A percentile compares a stretch with the other conserved stretches of the same genome.
These are phyloP conservation scores for Pseudomyrmex flavicornis DNA, from an alignment of 1,140 invertebrate genomes.

Conservation along the genomic window DNA sequence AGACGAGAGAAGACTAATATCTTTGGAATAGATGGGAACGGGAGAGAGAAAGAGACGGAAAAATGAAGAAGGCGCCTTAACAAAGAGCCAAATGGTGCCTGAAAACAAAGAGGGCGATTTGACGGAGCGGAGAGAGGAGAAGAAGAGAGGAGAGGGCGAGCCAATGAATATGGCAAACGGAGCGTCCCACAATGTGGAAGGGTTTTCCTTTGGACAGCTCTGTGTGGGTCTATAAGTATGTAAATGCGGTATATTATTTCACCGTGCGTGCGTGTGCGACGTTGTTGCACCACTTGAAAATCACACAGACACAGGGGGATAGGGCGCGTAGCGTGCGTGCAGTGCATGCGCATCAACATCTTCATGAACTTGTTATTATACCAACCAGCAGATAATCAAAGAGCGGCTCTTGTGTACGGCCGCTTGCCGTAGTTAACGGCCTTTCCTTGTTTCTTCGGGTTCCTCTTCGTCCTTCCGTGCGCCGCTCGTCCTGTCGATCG, in stretches of 20 bases:
- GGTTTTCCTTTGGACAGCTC: constrained; percentile 69
- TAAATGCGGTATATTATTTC: constrained; percentile 81
- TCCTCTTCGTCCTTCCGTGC: constrained; percentile 35
- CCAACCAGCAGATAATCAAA: constrained; percentile 83
- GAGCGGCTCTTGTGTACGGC: constrained; percentile 77
- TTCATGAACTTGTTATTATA: constrained; percentile 84
- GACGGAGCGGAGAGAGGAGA: background rate
- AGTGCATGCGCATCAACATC: constrained; percentile 79
- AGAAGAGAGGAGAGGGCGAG: background rate
- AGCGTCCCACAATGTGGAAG: constrained; percentile 44
- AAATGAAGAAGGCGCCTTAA: constrained; percentile 51
- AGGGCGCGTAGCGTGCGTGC: constrained; percentile 63
- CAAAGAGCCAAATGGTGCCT: constrained; percentile 24
- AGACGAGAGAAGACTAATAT: background rate
- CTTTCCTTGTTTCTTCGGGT: constrained; percentile 67
- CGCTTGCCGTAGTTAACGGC: constrained; percentile 62
- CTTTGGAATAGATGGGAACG: background rate
- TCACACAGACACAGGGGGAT: background rate
- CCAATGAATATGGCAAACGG: constrained; percentile 1
- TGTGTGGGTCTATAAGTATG: constrained; percentile 78
- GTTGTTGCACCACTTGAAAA: constrained; percentile 52
- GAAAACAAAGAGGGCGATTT: constrained; percentile 23
- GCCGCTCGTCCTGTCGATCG: constrained; percentile 52
- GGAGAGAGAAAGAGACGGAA: constrained; percentile 10
- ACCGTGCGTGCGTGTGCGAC: constrained; percentile 64